Evolutionary conservation across 2,888 invertebrate species (phyloP), one percentile per base, ranked within the genome.

Genomic region (Eupithecia inturbata): DNA sequence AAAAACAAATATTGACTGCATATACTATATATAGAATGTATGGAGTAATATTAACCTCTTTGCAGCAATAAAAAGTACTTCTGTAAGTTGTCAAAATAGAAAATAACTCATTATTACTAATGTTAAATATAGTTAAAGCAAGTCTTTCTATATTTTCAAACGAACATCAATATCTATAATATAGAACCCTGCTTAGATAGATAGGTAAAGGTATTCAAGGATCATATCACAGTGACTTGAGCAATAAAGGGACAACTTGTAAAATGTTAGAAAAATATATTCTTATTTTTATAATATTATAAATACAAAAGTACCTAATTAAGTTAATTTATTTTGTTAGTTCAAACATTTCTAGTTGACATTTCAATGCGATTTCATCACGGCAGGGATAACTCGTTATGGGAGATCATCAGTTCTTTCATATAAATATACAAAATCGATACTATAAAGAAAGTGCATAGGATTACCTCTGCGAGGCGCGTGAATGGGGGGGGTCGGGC

Each of bases 401-500:
- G 12, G 81, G 84, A 82, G 45, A 84, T 82, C 31, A 64, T 10
- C 81, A 85, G 85, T 73, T 88, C 84, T 85, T 86, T 89, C 78
- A 90, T 77, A 80, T 84, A 76, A 81, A 89, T 83, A 82, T 88
- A 91, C 80, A 92, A 81, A 78, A 92, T 89, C 80, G 92, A 90
- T 87, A 92, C 85, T 83, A 91, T 85, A 84, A 92, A 84, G 87
- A 92, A 88, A 85, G 87, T 88, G 87, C 92, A 90, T 87, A 92
- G 89, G 87, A 90, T 93, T 93, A 93, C 93, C 93, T 81, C 83
- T 88, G 83, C 79, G 83, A 74, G 85, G 81, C 73, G 85, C 74
- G 33, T 39, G 22, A 66, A 39, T 14, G 84, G 78, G 73, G 77
- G 80, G 73, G 78, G 36, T 19, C 63, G 19, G 31, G 19, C 19